Conservation (phyloP, 2,113 vertebrate species). For the Panthera leo region DNA sequence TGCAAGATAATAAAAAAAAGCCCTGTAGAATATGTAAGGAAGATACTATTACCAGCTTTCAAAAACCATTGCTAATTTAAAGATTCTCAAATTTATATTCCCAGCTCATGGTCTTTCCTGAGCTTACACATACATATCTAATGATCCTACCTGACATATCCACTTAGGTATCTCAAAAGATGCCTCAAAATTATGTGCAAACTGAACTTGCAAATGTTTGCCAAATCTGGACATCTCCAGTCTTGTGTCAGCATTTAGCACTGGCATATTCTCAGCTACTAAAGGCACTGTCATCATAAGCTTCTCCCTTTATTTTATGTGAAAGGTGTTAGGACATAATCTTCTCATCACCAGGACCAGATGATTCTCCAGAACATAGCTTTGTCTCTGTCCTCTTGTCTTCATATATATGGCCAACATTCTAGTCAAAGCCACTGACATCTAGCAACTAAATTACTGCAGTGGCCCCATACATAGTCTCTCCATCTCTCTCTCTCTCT, state of each 20-base stretch:
- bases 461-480: not conserved
- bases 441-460: not conserved
- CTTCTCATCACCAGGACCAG: not conserved
- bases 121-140: not conserved
- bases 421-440: not conserved
- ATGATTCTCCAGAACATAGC: not conserved
- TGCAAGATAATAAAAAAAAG: constrained; percentile 5
- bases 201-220: not conserved
- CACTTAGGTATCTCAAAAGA: not conserved
- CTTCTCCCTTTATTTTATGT: not conserved
- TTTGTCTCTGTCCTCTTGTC: not conserved
- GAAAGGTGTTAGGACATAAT: not conserved
- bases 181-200: not conserved
- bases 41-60: not conserved
- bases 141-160: not conserved
- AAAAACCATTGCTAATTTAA: not conserved
- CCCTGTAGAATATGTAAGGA: not conserved
- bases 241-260: not conserved
- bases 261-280: not conserved
- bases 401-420: not conserved
- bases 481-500: not conserved
- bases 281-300: not conserved
- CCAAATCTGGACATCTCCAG: not conserved
- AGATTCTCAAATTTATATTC: not conserved
- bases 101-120: not conserved